A percentile compares a stretch with the other conserved stretches of the same genome.
Evolutionary conservation across 2,797 vertebrate genomes (phyloP).

Genomic region (Pristis pectinata): DNA sequence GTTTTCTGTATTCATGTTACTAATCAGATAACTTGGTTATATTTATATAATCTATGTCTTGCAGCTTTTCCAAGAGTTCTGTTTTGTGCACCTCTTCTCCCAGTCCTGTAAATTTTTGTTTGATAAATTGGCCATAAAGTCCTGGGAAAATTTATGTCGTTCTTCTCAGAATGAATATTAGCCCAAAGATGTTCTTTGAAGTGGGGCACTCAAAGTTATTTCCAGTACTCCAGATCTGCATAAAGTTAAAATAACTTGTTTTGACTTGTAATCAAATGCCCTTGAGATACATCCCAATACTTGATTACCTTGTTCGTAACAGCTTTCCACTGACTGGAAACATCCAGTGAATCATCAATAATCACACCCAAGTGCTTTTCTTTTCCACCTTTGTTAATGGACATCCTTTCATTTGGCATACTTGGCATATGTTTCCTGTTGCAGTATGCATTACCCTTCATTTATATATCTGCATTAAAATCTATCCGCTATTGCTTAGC

Average conservation of each 20-base stretch:
- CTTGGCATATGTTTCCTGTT: constrained; percentile 23
- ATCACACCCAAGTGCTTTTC: constrained; percentile 31
- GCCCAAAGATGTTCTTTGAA: not conserved
- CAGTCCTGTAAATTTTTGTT: not conserved
- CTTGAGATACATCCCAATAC: constrained; percentile 18
- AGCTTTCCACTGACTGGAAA: constrained; percentile 31
- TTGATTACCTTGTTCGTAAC: constrained; percentile 30
- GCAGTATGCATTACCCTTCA: not conserved
- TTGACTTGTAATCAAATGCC: constrained; percentile 15
- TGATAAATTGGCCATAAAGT: not conserved
- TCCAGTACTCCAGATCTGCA: not conserved
- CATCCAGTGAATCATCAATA: constrained; percentile 31
- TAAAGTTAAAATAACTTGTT: constrained; percentile 4
- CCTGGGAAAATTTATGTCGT: not conserved
- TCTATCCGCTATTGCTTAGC: not conserved
- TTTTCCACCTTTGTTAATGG: constrained; percentile 33
- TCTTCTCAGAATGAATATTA: not conserved
- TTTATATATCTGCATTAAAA: constrained; percentile 3
- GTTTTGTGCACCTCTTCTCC: not conserved
- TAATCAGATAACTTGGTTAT: not conserved
- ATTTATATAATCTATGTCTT: not conserved
- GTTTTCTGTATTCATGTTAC: not conserved
- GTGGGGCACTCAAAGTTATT: not conserved
- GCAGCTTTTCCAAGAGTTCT: not conserved
- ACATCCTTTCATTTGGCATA: constrained; percentile 31